phyloP scores from a whole-genome alignment of 2,888 invertebrate genomes.

The Hartigia nigra region DNA sequence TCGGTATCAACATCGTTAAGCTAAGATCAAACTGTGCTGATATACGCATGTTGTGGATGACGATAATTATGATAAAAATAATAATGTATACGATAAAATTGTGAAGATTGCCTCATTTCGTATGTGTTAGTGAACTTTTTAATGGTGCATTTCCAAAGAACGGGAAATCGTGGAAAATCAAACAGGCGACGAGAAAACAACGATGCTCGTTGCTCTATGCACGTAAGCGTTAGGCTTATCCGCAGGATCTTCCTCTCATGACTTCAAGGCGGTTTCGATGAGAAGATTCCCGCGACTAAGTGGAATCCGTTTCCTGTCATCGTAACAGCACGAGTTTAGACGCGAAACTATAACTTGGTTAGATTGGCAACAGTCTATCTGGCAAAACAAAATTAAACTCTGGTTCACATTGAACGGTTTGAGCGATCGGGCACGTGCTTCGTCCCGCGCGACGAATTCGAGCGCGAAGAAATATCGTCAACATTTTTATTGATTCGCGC shows the following conservation, averaged over 20 bases:
- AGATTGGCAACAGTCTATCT: not conserved
- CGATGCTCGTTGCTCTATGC: not conserved
- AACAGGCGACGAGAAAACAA: not conserved
- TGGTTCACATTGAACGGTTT: not conserved
- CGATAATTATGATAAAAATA: not conserved
- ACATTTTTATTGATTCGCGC: not conserved
- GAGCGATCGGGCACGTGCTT: not conserved
- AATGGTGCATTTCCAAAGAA: not conserved
- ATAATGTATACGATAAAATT: not conserved
- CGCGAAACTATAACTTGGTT: not conserved
- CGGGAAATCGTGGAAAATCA: not conserved
- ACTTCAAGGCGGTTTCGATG: not conserved
- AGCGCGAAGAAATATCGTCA: not conserved
- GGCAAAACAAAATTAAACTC: not conserved
- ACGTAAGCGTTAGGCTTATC: not conserved
- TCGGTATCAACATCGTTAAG: not conserved
- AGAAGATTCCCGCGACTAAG: not conserved
- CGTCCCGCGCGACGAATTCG: too few relatives aligned
- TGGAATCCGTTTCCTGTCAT: not conserved
- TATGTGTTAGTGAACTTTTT: not conserved
- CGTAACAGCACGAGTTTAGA: not conserved
- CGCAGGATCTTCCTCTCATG: not conserved
- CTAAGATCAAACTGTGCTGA: not conserved
- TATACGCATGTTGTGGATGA: not conserved
- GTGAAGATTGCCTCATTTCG: not conserved